A percentile compares a stretch with the other conserved stretches of the same genome.
phyloP scores from a whole-genome alignment of 2,888 invertebrate genomes.

The Callosobruchus maculatus region DNA sequence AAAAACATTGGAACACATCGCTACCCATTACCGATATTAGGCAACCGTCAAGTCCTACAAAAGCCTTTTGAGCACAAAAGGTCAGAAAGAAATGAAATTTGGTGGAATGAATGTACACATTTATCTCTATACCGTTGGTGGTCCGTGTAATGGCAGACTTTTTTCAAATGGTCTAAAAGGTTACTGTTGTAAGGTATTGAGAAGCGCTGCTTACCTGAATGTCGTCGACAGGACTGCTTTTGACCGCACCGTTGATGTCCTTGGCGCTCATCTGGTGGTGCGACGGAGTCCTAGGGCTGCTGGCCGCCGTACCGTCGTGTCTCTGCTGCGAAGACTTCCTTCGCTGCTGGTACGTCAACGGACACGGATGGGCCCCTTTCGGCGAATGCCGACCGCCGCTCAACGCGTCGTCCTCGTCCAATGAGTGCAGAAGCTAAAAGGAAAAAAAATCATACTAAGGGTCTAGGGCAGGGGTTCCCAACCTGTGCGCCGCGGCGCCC shows the following conservation, averaged over 20 bases:
- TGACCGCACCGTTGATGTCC: slow-evolving; percentile 42
- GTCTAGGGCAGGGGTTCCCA: too few relatives aligned
- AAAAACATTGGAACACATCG: too few relatives aligned
- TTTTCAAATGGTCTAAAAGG: too few relatives aligned
- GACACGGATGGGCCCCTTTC: slow-evolving; percentile 30
- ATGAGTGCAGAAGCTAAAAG: slow-evolving; percentile 66
- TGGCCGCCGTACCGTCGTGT: slow-evolving; percentile 12
- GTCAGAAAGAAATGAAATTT: too few relatives aligned
- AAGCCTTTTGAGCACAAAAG: too few relatives aligned
- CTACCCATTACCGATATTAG: too few relatives aligned
- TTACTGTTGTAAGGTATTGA: too few relatives aligned
- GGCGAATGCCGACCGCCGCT: slow-evolving; percentile 47
- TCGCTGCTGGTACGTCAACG: neutral
- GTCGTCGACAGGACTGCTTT: slow-evolving; percentile 34
- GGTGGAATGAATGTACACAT: too few relatives aligned
- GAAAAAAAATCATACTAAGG: neutral
- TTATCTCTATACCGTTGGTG: too few relatives aligned
- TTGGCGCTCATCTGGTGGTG: slow-evolving; percentile 31
- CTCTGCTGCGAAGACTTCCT: slow-evolving; percentile 25
- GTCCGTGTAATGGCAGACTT: too few relatives aligned
- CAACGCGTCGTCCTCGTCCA: slow-evolving; percentile 72
- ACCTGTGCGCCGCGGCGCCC: too few relatives aligned
- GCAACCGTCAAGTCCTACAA: too few relatives aligned
- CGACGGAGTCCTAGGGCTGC: slow-evolving; percentile 37
- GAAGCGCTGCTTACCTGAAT: slow-evolving; percentile 11